phyloP scores from a whole-genome alignment of 2,888 invertebrate genomes.

The Mythimna ferrago region DNA sequence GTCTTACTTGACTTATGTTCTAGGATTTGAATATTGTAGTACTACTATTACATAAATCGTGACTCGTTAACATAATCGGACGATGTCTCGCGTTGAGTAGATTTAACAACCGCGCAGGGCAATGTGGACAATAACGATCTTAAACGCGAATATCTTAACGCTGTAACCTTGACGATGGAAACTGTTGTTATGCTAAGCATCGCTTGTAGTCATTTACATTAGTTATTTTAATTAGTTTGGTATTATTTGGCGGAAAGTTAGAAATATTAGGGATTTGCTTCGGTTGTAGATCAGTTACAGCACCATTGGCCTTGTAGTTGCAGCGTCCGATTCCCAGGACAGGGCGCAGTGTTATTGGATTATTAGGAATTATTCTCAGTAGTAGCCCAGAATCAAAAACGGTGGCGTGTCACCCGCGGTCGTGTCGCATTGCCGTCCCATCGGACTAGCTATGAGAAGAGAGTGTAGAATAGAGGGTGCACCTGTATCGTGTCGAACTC shows the following conservation, averaged over 20 bases:
- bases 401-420: background rate
- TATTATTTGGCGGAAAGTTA: constrained; percentile 16
- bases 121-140: constrained; percentile 61
- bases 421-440: background rate
- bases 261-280: constrained; percentile 12
- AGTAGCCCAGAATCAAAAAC: background rate
- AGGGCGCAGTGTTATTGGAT: background rate
- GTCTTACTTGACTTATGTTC: constrained; percentile 26
- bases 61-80: constrained; percentile 50
- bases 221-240: constrained; percentile 51
- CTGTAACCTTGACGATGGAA: constrained; percentile 59
- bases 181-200: constrained; percentile 61
- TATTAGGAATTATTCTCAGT: background rate
- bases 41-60: constrained; percentile 41
- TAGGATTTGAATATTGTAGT: constrained; percentile 42
- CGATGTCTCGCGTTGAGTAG: constrained; percentile 50
- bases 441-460: background rate
- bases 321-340: background rate
- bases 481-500: background rate
- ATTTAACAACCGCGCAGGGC: constrained; percentile 57
- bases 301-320: background rate
- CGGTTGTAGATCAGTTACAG: constrained; percentile 1
- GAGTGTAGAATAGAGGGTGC: background rate
- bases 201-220: constrained; percentile 53
- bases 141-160: constrained; percentile 62